Evolutionary conservation across 1,140 invertebrate genomes (phyloP).

Genomic region (Aleiodes sp.): DNA sequence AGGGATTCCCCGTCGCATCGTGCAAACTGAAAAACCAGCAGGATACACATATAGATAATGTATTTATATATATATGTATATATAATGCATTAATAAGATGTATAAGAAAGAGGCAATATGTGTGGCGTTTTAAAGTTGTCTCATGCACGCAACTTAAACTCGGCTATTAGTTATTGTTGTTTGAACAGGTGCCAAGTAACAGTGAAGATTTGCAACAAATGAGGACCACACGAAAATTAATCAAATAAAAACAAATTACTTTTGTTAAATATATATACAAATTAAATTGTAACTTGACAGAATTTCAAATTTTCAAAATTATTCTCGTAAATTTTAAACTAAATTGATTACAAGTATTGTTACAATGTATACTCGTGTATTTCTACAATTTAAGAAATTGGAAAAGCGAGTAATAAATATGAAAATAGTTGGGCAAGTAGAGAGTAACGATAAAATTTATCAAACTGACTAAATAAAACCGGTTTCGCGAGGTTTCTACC

Average conservation of each 20-base stretch:
- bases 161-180: conserved; percentile 43
- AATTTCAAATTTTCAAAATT: conserved; percentile 1
- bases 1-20: neutral
- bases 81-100: neutral
- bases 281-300: no score
- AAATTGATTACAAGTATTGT: neutral
- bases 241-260: neutral
- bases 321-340: neutral
- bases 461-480: conserved; percentile 22
- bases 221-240: conserved; percentile 19
- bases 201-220: neutral
- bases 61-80: neutral
- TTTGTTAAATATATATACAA: neutral
- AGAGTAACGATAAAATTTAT: conserved; percentile 31
- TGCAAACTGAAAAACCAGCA: neutral
- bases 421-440: neutral
- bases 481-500: conserved; percentile 10
- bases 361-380: neutral
- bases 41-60: neutral
- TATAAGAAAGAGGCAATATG: neutral
- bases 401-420: neutral
- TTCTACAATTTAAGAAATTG: neutral
- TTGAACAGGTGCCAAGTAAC: conserved; percentile 44
- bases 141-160: conserved; percentile 38
- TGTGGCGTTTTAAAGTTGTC: conserved; percentile 36